Evolutionary conservation across 2,113 vertebrate genomes (phyloP).

Genomic region (Sinocyclocheilus grahami): DNA sequence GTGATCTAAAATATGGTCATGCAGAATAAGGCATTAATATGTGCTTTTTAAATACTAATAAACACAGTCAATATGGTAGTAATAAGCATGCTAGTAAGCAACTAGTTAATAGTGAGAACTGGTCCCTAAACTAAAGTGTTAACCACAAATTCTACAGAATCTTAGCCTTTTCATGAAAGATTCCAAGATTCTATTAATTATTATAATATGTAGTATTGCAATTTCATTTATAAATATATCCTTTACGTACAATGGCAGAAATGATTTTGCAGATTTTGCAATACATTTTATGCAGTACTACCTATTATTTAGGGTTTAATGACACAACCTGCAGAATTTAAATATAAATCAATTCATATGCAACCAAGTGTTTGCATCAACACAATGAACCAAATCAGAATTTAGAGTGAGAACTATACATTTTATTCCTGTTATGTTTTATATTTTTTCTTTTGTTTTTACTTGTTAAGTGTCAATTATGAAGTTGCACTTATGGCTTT

Average conservation of each 20-base stretch:
- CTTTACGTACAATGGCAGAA: not conserved
- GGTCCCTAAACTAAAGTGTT: too few species aligned
- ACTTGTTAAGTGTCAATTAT: not conserved
- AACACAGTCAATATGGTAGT: too few species aligned
- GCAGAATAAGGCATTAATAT: not conserved
- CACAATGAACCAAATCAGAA: not conserved
- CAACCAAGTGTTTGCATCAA: not conserved
- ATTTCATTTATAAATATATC: not conserved
- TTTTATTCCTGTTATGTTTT: not conserved
- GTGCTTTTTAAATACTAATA: not conserved
- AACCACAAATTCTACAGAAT: not conserved
- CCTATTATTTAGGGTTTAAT: not conserved
- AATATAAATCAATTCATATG: not conserved
- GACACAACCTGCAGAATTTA: not conserved
- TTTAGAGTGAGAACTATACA: not conserved
- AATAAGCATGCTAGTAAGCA: too few species aligned
- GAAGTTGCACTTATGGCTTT: too few species aligned
- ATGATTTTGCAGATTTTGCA: not conserved
- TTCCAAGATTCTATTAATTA: not conserved
- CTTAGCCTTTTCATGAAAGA: not conserved
- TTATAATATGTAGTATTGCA: not conserved
- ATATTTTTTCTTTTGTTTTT: not conserved
- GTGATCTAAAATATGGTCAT: not conserved
- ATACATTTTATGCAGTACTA: not conserved
- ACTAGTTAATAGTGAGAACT: too few species aligned